A percentile compares a stretch with the other conserved stretches of the same genome.
Conservation (phyloP, 2,797 vertebrate species). For the Gymnoscopelus braueri region DNA sequence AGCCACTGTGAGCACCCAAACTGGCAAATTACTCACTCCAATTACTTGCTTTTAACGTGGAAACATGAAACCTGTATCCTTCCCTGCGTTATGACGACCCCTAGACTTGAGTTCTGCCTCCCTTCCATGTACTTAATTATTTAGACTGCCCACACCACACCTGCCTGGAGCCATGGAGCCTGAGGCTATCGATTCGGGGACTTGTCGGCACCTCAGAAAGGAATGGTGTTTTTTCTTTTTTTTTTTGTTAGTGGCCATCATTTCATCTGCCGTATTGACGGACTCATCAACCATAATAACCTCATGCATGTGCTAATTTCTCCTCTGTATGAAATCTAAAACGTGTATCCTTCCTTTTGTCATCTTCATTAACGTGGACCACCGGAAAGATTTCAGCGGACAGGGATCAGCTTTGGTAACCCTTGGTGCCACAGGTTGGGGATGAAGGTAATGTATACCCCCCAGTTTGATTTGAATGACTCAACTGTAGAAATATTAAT, state of each 20-base stretch:
- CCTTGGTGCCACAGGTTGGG: slow-evolving; percentile 37
- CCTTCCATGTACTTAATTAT: slow-evolving; percentile 82
- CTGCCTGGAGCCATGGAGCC: slow-evolving; percentile 68
- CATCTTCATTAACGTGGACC: slow-evolving; percentile 28
- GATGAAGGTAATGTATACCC: slow-evolving; percentile 66
- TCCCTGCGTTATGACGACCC: slow-evolving; percentile 80
- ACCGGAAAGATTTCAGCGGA: slow-evolving; percentile 80
- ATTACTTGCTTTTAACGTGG: slow-evolving; percentile 81
- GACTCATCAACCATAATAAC: slow-evolving; percentile 46
- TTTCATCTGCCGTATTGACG: slow-evolving; percentile 37
- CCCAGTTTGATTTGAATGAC: not conserved
- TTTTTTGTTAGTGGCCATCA: slow-evolving; percentile 36
- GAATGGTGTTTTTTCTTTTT: slow-evolving; percentile 27
- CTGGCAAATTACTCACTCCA: slow-evolving; percentile 79
- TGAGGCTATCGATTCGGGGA: slow-evolving; percentile 75
- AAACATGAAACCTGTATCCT: slow-evolving; percentile 77
- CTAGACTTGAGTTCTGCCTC: slow-evolving; percentile 71
- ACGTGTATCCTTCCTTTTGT: slow-evolving; percentile 37
- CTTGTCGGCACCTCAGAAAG: slow-evolving; percentile 65
- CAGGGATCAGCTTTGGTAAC: slow-evolving; percentile 84
- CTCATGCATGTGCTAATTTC: slow-evolving; percentile 47
- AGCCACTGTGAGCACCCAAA: slow-evolving; percentile 72
- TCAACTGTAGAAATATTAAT: slow-evolving; percentile 7
- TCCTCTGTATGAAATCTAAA: slow-evolving; percentile 53
- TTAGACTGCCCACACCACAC: slow-evolving; percentile 79